phyloP scores from a whole-genome alignment of 2,888 invertebrate genomes.

The Silvanus unidentatus region DNA sequence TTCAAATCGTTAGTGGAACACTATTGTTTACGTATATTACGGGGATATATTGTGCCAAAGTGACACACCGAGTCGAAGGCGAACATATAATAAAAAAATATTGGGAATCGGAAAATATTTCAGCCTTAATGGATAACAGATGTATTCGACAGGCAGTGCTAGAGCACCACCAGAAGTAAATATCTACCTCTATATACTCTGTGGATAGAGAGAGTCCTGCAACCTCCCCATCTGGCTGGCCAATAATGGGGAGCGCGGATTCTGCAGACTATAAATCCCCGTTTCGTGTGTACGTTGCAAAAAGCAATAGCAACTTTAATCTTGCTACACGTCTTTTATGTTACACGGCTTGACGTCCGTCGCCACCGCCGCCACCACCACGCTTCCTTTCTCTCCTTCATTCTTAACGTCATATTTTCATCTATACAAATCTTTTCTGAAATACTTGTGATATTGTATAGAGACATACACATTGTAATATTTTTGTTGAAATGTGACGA shows the following conservation, averaged over 20 bases:
- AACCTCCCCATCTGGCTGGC: slow-evolving; percentile 24
- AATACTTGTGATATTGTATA: too few species aligned
- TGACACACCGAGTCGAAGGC: too few species aligned
- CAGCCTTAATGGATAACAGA: slow-evolving; percentile 31
- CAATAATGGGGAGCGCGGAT: slow-evolving; percentile 23
- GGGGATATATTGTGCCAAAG: too few species aligned
- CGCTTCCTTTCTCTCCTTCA: too few species aligned
- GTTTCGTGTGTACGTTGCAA: slow-evolving; percentile 27
- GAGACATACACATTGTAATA: too few species aligned
- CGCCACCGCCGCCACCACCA: slow-evolving; percentile 1
- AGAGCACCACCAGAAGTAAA: slow-evolving; percentile 11
- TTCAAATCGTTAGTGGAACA: too few species aligned
- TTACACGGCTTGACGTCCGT: slow-evolving; percentile 14
- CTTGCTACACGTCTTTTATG: slow-evolving; percentile 25
- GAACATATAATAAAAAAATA: too few species aligned
- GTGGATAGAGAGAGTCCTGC: slow-evolving; percentile 14
- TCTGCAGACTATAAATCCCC: slow-evolving; percentile 27
- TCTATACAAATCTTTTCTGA: slow-evolving; percentile 17
- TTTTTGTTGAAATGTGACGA: too few species aligned
- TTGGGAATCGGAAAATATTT: slow-evolving; percentile 23
- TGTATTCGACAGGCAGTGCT: slow-evolving; percentile 30
- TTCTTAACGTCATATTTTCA: slow-evolving; percentile 15
- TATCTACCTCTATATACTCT: slow-evolving; percentile 21
- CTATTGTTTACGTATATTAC: too few species aligned
- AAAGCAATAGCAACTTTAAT: slow-evolving; percentile 25